These are phyloP conservation scores for Anoncus sp. DNA, from an alignment of 2,888 invertebrate genomes.

Conservation along the genomic window DNA sequence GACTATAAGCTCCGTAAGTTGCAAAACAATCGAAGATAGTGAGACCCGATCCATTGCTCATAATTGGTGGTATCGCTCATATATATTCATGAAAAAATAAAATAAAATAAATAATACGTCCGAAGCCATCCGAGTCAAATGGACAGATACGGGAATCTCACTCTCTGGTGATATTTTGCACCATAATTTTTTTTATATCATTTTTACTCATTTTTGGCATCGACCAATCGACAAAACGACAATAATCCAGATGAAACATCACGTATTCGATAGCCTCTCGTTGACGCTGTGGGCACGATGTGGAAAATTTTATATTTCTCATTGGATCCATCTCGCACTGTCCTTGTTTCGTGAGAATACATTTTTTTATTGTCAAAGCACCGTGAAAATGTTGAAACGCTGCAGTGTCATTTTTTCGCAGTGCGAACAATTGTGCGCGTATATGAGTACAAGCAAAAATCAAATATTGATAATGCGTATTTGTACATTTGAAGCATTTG, in stretches of 20 bases:
- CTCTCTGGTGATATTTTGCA: too few relatives aligned
- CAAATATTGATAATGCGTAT: constrained; percentile 74
- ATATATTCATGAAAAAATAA: too few relatives aligned
- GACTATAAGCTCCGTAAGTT: too few relatives aligned
- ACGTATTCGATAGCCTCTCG: constrained; percentile 72
- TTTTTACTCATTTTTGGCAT: constrained; percentile 49
- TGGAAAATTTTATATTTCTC: constrained; percentile 59
- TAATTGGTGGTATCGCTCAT: too few relatives aligned
- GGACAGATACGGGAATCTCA: constrained; percentile 68
- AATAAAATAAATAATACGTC: too few relatives aligned
- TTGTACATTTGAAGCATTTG: constrained; percentile 76
- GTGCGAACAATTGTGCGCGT: constrained; percentile 76
- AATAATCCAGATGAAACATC: constrained; percentile 74
- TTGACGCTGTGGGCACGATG: constrained; percentile 63
- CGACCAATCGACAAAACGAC: constrained; percentile 69
- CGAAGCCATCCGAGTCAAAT: too few relatives aligned
- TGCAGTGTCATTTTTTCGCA: constrained; percentile 66
- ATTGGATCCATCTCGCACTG: constrained; percentile 5
- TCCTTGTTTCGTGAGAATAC: constrained; percentile 55
- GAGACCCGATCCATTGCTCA: too few relatives aligned
- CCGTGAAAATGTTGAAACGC: constrained; percentile 77
- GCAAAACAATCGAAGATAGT: too few relatives aligned
- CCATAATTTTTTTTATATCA: constrained; percentile 62
- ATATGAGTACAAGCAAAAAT: constrained; percentile 74
- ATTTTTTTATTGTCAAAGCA: constrained; percentile 72